These are phyloP conservation scores for Phenganax stokvisi DNA, from an alignment of 92 coral and sea anemone species.

Conservation along the genomic window DNA sequence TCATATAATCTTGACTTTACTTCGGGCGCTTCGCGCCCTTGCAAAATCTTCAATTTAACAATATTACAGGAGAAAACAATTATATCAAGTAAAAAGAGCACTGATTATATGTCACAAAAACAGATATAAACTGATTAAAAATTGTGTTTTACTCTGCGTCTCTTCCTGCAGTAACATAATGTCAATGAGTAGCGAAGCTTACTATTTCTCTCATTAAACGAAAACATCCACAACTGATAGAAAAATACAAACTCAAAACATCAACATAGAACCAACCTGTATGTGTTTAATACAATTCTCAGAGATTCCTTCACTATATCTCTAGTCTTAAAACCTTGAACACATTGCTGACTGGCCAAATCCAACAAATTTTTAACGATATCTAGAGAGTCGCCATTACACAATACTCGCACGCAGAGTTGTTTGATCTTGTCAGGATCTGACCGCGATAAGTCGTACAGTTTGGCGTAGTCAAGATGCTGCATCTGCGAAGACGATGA, in stretches of 20 bases:
- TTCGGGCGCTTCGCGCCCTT: too few species aligned
- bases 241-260: too few species aligned
- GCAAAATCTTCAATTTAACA: too few species aligned
- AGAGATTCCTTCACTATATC: slow-evolving; percentile 61
- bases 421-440: slow-evolving; percentile 60
- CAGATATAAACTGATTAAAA: too few species aligned
- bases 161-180: too few species aligned
- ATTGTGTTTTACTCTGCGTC: too few species aligned
- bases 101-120: not conserved
- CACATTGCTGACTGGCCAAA: slow-evolving; percentile 68
- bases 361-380: slow-evolving; percentile 57
- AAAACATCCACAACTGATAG: too few species aligned
- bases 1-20: too few species aligned
- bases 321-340: slow-evolving; percentile 61
- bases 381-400: slow-evolving; percentile 66
- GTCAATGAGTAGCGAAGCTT: too few species aligned
- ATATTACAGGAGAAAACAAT: too few species aligned
- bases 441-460: slow-evolving; percentile 77
- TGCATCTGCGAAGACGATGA: slow-evolving; percentile 47
- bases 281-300: slow-evolving; percentile 46
- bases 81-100: not conserved
- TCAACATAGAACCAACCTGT: slow-evolving; percentile 49
- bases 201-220: too few species aligned
- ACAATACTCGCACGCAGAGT: slow-evolving; percentile 57
- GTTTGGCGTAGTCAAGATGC: slow-evolving; percentile 58